These are phyloP conservation scores for Abscondita cerata DNA, from an alignment of 2,888 invertebrate species.

Conservation along the genomic window DNA sequence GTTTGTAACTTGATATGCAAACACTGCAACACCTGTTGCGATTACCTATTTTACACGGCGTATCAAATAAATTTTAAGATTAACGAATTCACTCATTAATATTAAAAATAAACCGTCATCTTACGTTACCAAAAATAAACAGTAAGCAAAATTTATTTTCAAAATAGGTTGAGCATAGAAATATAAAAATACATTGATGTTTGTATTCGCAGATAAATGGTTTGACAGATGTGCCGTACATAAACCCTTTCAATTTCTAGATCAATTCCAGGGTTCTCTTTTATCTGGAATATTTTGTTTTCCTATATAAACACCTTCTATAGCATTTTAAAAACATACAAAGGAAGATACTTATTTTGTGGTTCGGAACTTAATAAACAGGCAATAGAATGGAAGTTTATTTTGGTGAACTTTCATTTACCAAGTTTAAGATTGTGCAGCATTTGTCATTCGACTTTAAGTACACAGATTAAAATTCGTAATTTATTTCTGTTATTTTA, in stretches of 20 bases:
- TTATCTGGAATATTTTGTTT: slow-evolving; percentile 31
- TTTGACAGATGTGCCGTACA: slow-evolving; percentile 24
- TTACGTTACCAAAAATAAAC: no score
- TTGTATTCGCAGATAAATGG: slow-evolving; percentile 13
- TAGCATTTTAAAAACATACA: slow-evolving; percentile 22
- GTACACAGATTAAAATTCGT: slow-evolving; percentile 1
- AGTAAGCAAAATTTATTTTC: background rate
- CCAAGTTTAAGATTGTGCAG: background rate
- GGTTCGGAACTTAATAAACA: slow-evolving; percentile 17
- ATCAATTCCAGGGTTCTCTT: slow-evolving; percentile 26
- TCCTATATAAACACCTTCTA: slow-evolving; percentile 33
- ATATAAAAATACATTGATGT: slow-evolving; percentile 5
- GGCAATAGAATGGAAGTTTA: slow-evolving; percentile 22
- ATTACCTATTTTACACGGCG: background rate
- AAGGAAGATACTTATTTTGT: slow-evolving; percentile 26
- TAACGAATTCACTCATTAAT: no score
- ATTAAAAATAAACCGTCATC: no score
- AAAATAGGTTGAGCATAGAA: background rate
- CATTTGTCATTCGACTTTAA: slow-evolving; percentile 1
- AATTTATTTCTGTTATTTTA: slow-evolving; percentile 9
- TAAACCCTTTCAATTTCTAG: slow-evolving; percentile 32
- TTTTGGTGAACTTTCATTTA: slow-evolving; percentile 11
- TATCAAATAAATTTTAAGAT: no score
- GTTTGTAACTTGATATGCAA: background rate
- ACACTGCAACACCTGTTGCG: background rate